Base-by-base conservation (phyloP, 2,113 vertebrate genomes). In the Gobiocypris rarus region DNA sequence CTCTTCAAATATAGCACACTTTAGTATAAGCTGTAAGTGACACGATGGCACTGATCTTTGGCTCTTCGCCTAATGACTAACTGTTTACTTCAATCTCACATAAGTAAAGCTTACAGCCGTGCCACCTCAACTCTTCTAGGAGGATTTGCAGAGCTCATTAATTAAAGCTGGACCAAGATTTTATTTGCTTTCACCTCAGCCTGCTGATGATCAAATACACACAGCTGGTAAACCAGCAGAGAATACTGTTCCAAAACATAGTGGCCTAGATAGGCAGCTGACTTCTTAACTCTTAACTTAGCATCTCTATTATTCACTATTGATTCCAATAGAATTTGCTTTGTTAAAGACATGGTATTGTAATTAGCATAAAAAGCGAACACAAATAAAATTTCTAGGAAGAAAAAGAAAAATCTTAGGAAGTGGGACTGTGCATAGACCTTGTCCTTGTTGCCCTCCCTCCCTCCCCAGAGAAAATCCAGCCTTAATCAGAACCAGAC, bases 21-120 rank as follows among this genome's bases (percentile, higher is more conserved):
- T 84, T 81, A 84, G 14, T 24, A 7, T 67, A 77, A 81, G 63
- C 74, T 74, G 82, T 69, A 81, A 75, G 58, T 24, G 82, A 52
- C 69, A 50, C 70, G 15, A 75, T 14, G 4, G 17, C 52, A 0
- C 43, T 59, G 50, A 84, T 52, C 70, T 83, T 43, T 59, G 38
- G 6, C 52, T 56, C 28, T 38, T 22, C 0, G 13, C 61, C 22
- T 38, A 59, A 17, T 34, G 73, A 77, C 61, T 54, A 9, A 15
- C 24, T 31, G 24, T 67, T 69, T 59, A 70, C 59, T 48, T 58
- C 11, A 50, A 50, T 80, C 59, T 26, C 31, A 50, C 28, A 79
- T 1, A 1, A 63, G 58, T 63, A 22, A 79, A 63, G 41, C 34
- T 78, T 15, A 26, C 13, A 74, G 24, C n/a, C 4, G 17, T 26